Base-by-base conservation (phyloP, 2,797 vertebrate species). In the Lithobates sylvaticus region DNA sequence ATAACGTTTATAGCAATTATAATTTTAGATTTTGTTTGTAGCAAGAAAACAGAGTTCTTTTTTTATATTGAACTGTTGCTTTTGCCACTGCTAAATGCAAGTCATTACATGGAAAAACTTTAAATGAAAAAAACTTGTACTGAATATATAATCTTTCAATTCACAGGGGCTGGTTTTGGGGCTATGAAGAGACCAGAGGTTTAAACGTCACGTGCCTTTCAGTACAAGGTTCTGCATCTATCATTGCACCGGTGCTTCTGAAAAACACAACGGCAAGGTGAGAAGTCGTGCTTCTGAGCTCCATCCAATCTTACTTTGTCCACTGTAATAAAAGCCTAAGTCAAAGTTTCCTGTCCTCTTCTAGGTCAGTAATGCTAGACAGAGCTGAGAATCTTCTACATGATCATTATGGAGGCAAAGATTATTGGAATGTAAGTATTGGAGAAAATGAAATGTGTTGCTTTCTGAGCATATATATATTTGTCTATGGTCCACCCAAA, bases 101-200 rank as follows among this genome's bases (percentile, higher is more conserved):
- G 12, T 12, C 44, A 21, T 54, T 54, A 18, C 15, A 54, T 54
- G 15, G 15, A 21, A 54, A 15, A 54, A 54, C 47, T 18, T 18
- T 16, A 21, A 54, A 21, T 50, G 47, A 7, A 21, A 54, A 54
- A 54, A 47, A 47, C 42, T 12, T 10, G 12, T 1, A 47, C 10
- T 75, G 47, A 26, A 10, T 81, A 50, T 39, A 39, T 82, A 65
- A 16, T 69, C 86, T 26, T 87, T 91, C 3, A 78, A 36, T 92
- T 89, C 74, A 36, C 89, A 99, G 98, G 89, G 97, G 98, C 82
- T 99, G 98, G 98, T 99, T 99, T 88, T 99, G 98, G 98, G 98
- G 97, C 80, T 98, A 96, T 0, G 96, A 97, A 85, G 97, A 99
- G 89, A 99, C 98, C 0, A 94, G 98, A 69, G 97, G 96, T 64